Percentiles rank a stretch among this genome's conserved stretches.
Evolutionary conservation across 2,113 vertebrate species (phyloP).

Genomic region (Ibidorhyncha struthersii): DNA sequence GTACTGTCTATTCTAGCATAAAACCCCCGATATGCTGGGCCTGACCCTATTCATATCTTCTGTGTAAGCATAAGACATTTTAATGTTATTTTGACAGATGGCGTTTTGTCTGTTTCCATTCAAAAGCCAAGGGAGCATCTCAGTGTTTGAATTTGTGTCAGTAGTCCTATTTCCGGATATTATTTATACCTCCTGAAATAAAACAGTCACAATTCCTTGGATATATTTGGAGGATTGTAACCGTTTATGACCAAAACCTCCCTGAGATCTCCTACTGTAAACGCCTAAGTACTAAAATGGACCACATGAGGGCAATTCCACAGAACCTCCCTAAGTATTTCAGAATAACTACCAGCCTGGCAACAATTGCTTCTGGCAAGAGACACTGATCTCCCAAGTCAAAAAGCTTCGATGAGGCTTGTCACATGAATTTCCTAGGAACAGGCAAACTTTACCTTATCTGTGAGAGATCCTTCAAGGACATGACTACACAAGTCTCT

Average conservation of each 20-base stretch:
- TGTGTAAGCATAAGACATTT: not conserved
- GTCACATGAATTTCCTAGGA: not conserved
- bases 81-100: not conserved
- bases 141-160: constrained; percentile 11
- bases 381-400: not conserved
- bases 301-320: not conserved
- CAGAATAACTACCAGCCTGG: not conserved
- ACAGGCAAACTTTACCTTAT: not conserved
- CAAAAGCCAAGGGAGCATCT: not conserved
- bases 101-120: not conserved
- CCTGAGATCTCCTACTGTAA: not conserved
- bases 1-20: not conserved
- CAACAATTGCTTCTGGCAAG: rapidly evolving
- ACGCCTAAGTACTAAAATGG: not conserved
- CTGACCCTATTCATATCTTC: not conserved
- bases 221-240: not conserved
- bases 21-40: not conserved
- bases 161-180: not conserved
- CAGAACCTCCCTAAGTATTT: not conserved
- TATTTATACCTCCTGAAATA: constrained; percentile 20
- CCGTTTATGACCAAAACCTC: not conserved
- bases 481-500: not conserved
- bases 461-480: not conserved
- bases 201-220: not conserved
- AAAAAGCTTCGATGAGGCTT: not conserved